Percentiles rank a stretch among this genome's conserved stretches.
phyloP scores from a whole-genome alignment of 2,113 vertebrate genomes.

The Silurus meridionalis region DNA sequence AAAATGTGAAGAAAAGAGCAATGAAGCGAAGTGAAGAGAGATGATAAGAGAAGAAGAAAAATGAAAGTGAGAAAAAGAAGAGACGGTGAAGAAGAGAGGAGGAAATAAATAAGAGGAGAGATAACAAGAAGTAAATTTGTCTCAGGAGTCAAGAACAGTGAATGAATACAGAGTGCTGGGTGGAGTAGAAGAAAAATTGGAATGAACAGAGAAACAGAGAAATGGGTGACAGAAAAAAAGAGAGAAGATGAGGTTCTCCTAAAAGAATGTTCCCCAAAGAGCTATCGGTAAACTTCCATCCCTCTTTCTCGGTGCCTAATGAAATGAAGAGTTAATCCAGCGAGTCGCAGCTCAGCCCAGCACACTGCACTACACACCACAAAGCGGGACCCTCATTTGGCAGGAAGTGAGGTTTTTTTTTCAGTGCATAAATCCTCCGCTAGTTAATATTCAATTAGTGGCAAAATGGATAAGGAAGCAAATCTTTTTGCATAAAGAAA shows the following conservation, averaged over 20 bases:
- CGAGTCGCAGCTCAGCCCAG: slow-evolving; percentile 29
- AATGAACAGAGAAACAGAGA: background rate
- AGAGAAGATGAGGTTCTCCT: background rate
- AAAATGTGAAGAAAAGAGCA: background rate
- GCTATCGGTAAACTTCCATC: background rate
- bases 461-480: slow-evolving; percentile 17
- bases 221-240: background rate
- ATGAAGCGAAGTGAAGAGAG: background rate
- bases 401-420: slow-evolving; percentile 28
- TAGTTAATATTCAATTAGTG: slow-evolving; percentile 50
- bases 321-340: slow-evolving; percentile 55
- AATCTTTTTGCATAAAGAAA: slow-evolving; percentile 34
- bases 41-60: slow-evolving; percentile 44
- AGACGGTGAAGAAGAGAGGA: background rate
- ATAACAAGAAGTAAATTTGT: background rate
- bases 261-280: slow-evolving; percentile 34
- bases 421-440: slow-evolving; percentile 39
- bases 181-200: background rate
- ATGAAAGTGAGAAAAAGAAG: background rate
- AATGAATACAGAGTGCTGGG: slow-evolving; percentile 24
- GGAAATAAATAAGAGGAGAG: background rate
- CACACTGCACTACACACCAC: slow-evolving; percentile 34
- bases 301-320: slow-evolving; percentile 37
- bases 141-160: background rate
- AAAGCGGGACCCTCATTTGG: slow-evolving; percentile 42